A percentile compares a stretch with the other conserved stretches of the same genome.
These are phyloP conservation scores for Hartigia nigra DNA, from an alignment of 2,888 invertebrate genomes.

Conservation along the genomic window DNA sequence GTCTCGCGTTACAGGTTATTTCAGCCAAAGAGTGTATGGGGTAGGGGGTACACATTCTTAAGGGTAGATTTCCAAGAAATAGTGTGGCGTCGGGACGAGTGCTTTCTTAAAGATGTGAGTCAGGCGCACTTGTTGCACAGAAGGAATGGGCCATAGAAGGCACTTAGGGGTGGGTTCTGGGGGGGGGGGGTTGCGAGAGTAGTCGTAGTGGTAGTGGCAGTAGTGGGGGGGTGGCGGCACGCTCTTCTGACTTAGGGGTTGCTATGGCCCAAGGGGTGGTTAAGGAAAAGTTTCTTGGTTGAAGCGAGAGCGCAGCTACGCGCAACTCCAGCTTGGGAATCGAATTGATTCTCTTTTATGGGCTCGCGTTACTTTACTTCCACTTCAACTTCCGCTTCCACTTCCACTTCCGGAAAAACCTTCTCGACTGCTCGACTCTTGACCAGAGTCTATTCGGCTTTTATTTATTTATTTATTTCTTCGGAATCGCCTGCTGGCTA, in stretches of 20 bases:
- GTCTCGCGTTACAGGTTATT: not conserved
- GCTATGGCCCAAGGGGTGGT: conserved; percentile 15
- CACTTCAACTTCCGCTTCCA: conserved; percentile 33
- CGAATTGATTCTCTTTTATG: conserved; percentile 65
- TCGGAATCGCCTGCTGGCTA: not conserved
- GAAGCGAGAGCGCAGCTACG: conserved; percentile 27
- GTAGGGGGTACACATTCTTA: not conserved
- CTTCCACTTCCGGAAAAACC: conserved; percentile 28
- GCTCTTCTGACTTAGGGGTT: conserved; percentile 1
- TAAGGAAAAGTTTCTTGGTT: conserved; percentile 36
- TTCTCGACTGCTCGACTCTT: conserved; percentile 41
- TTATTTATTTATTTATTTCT: conserved; percentile 6
- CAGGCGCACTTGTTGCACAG: conserved; percentile 63
- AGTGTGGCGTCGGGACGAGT: conserved; percentile 16
- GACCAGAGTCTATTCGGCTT: conserved; percentile 36
- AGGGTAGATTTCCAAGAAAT: not conserved
- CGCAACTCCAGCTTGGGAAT: conserved; percentile 42
- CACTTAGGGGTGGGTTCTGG: conserved; percentile 14
- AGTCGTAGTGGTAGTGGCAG: conserved; percentile 21
- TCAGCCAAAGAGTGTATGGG: not conserved
- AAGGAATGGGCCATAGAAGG: conserved; percentile 9
- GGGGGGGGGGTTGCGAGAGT: conserved; percentile 2
- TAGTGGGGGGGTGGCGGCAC: conserved; percentile 26
- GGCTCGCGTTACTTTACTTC: conserved; percentile 48
- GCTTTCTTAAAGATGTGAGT: conserved; percentile 60